Base-by-base conservation (phyloP, 1,140 invertebrate species). In the Lucilia cuprina region DNA sequence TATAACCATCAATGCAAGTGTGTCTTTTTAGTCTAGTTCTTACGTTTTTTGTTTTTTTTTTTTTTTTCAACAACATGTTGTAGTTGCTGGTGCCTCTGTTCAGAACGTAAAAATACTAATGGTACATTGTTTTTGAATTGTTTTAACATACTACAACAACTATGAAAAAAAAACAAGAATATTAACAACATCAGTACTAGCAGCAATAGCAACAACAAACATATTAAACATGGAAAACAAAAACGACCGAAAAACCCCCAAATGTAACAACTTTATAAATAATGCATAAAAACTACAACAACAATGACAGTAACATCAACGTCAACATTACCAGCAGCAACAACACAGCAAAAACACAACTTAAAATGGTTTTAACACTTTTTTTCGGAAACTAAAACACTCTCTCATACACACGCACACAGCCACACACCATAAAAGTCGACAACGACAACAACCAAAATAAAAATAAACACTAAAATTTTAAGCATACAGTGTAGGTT, bases 201-300 rank as follows among this genome's bases (percentile, higher is more conserved):
- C 14, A 60, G 55, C 55, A 60, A 30, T 30, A 30, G 25, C 25
- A 30, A 30, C 25, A 30, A 30, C 25, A 30, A 30, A 30, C 25
- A 30, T 30, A 30, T 30, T 30, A 30, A 30, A 60, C 13, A n/a
- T 17, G 14, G 14, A 60, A 41, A 60, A n/a, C 50, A 60, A 60
- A 60, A 60, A n/a, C n/a, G 14, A 60, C 55, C 55, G 55, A n/a
- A 60, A 60, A 60, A 60, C 55, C 55, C 55, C 14, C 55, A 60
- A 60, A 60, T 60, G 55, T 21, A 70, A 70, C 65, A 70, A 70
- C 65, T 70, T 70, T 21, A 70, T 70, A 70, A 70, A 70, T 70
- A 70, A 70, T 70, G 65, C 19, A 70, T 70, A 70, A 19, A 70
- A 70, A 70, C 65, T n/a, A 60, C 55, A 60, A n/a, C 65, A 70